These are phyloP conservation scores for Chaetoderma sp. DNA, from an alignment of 2,888 invertebrate species.

Conservation along the genomic window DNA sequence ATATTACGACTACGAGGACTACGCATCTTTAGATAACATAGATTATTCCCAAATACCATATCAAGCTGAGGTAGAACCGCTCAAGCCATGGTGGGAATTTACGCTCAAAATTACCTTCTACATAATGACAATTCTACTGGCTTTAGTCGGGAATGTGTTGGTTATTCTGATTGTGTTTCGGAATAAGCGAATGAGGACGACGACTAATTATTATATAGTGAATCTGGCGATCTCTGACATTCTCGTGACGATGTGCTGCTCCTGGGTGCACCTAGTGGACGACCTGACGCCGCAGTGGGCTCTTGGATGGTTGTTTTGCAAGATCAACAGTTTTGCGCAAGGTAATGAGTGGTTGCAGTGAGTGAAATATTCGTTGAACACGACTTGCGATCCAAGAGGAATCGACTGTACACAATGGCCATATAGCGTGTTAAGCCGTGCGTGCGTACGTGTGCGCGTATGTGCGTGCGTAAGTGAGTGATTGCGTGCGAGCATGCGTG, in stretches of 20 bases:
- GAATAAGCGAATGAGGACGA: conserved; percentile 42
- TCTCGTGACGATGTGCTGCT: conserved; percentile 72
- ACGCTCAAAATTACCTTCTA: conserved; percentile 26
- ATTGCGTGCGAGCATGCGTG: too few relatives aligned
- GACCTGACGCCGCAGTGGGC: conserved; percentile 84
- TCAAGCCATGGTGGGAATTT: conserved; percentile 30
- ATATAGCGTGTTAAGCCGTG: too few relatives aligned
- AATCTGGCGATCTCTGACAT: conserved; percentile 47
- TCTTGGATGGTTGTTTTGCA: conserved; percentile 80
- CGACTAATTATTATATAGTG: conserved; percentile 50
- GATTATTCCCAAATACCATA: too few relatives aligned
- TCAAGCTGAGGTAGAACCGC: too few relatives aligned
- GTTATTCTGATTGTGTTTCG: conserved; percentile 30
- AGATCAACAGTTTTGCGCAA: conserved; percentile 81
- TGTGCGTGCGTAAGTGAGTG: too few relatives aligned
- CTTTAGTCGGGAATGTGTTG: conserved; percentile 30
- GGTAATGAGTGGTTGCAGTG: conserved; percentile 70
- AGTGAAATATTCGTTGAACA: too few relatives aligned
- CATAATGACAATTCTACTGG: conserved; percentile 18
- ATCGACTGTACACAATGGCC: too few relatives aligned
- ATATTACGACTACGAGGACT: too few relatives aligned
- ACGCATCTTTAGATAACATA: too few relatives aligned
- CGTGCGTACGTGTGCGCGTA: too few relatives aligned
- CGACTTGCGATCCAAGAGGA: too few relatives aligned
- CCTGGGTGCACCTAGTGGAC: conserved; percentile 80